A percentile compares a stretch with the other conserved stretches of the same genome.
Conservation (phyloP, 2,113 vertebrate genomes). For the Sander vitreus region DNA sequence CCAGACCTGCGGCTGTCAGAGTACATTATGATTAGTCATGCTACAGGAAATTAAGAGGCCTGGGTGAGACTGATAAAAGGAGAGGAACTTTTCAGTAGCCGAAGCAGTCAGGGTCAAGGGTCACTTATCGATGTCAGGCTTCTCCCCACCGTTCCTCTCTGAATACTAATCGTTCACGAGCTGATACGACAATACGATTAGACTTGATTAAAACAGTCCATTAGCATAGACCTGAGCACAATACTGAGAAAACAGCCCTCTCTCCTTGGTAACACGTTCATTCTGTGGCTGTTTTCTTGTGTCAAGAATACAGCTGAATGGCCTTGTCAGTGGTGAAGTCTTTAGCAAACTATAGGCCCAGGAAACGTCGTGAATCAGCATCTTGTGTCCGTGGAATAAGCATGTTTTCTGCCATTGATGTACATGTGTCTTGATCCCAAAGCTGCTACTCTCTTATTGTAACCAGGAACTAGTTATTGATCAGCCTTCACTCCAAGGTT, state of each 20-base stretch:
- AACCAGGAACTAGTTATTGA: constrained; percentile 61
- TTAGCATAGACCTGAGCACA: constrained; percentile 62
- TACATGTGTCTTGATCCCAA: constrained; percentile 20
- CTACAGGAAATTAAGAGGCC: constrained; percentile 55
- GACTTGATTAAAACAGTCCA: constrained; percentile 72
- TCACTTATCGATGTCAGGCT: constrained; percentile 71
- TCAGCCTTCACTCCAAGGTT: constrained; percentile 39
- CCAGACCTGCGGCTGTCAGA: background rate
- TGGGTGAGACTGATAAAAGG: constrained; percentile 42
- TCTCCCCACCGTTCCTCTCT: constrained; percentile 23
- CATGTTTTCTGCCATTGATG: constrained; percentile 7
- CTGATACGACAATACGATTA: constrained; percentile 58
- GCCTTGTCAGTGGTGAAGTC: constrained; percentile 20
- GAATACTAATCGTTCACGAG: constrained; percentile 66
- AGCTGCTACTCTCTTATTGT: constrained; percentile 23
- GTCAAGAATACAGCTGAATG: constrained; percentile 12
- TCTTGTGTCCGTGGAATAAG: background rate
- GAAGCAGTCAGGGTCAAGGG: constrained; percentile 59
- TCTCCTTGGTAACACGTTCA: background rate
- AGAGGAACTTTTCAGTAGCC: constrained; percentile 44
- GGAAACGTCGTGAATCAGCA: background rate
- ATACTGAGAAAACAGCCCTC: constrained; percentile 9
- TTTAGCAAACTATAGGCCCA: background rate
- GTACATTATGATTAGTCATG: constrained; percentile 29
- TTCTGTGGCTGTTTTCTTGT: constrained; percentile 7